Evolutionary conservation across 2,888 invertebrate species (phyloP), one percentile per base, ranked within the genome.

Genomic region (Drosophila niveifrons): DNA sequence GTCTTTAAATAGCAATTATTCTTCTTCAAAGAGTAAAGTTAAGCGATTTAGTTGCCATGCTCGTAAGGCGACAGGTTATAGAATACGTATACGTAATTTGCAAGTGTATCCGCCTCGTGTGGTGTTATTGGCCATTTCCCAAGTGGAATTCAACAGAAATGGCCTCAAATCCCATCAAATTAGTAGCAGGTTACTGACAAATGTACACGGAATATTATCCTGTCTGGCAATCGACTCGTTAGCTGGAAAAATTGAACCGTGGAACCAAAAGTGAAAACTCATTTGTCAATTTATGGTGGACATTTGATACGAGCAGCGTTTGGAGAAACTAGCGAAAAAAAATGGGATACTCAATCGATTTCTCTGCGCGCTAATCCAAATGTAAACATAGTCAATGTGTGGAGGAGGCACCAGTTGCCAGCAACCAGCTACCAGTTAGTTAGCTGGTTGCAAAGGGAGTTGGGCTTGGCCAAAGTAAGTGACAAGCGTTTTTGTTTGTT

Each of bases 211-310:
- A 47, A 39, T 31, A 50, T 51, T 57, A 50, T 61, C 36, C 44
- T n/a, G 29, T 15, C 29, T 11, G 15, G 17, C 59, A 47, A 74
- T 73, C 74, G 67, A 44, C 43, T 56, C 48, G 44, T 56, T 73
- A 28, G 39, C 18, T 34, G 4, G 23, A 11, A 48, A 43, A 56
- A 51, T 36, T 58, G 36, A 43, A 39, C 46, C 39, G 29, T 31
- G 41, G 50, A 58, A 23, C 52, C 41, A 56, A 55, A 61, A 74
- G 56, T 59, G 55, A 59, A 75, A 76, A 63, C 59, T 61, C 66
- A 58, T 79, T 79, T 75, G 72, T 64, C 76, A 76, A 66, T 64
- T 75, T 75, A 28, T 41, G 36, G 58, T 28, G 28, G 64, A 71
- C 71, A 76, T 76, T 72, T 72, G 73, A 75, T 77, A 75, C 39